Conservation (phyloP, 37 sponge, comb jelly and placozoan species). For the Haliclona indistincta region DNA sequence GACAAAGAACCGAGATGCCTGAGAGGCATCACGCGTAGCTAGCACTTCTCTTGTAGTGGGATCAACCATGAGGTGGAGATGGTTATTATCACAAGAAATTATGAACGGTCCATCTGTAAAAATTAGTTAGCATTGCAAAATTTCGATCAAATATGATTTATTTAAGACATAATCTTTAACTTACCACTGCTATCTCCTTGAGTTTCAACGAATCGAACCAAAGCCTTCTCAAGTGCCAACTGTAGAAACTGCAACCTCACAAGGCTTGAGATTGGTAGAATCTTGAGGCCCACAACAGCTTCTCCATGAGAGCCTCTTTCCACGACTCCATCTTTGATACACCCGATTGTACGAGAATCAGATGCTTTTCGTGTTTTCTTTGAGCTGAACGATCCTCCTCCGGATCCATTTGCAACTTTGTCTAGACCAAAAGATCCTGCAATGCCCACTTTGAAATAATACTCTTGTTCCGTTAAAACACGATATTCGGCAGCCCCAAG, state of each 20-base stretch:
- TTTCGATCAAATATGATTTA: too few species aligned
- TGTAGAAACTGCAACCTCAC: constrained; percentile 24
- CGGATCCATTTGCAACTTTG: constrained; percentile 10
- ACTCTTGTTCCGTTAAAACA: constrained; percentile 51
- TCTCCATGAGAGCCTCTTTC: constrained; percentile 51
- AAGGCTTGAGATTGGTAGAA: constrained; percentile 45
- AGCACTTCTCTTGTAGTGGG: neutral
- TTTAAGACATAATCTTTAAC: too few species aligned
- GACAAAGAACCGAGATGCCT: constrained; percentile 47
- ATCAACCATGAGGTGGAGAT: constrained; percentile 37
- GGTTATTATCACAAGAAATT: constrained; percentile 16
- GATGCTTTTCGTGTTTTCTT: constrained; percentile 20
- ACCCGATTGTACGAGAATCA: constrained; percentile 37
- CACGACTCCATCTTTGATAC: constrained; percentile 25
- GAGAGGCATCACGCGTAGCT: constrained; percentile 12
- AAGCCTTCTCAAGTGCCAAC: constrained; percentile 20
- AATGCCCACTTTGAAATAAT: neutral
- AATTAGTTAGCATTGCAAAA: too few species aligned
- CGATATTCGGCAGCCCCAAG: constrained; percentile 63
- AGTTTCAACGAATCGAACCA: constrained; percentile 30
- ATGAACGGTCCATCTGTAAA: constrained; percentile 61
- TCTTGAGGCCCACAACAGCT: constrained; percentile 53
- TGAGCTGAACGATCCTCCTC: neutral
- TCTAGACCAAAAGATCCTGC: constrained; percentile 29
- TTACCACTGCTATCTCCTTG: constrained; percentile 57